Base-by-base conservation (phyloP, 2,113 vertebrate species). In the Cathartes aura region DNA sequence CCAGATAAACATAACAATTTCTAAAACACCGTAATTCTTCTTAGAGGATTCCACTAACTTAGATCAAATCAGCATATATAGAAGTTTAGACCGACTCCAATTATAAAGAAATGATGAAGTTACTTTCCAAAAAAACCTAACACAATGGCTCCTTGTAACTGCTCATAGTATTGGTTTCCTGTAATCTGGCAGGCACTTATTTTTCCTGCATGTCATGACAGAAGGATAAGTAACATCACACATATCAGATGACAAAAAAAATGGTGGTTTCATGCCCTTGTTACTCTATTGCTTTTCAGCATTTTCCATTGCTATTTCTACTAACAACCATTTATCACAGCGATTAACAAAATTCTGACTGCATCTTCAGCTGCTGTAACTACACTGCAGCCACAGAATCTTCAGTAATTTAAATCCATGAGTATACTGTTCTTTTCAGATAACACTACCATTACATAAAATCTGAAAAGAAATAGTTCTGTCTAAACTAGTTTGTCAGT, bases 261-360 rank as follows among this genome's bases (percentile, higher is more conserved):
- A 68, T 15, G 14, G 32, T 53, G 38, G 34, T 80, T 96, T 91
- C 58, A 76, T 64, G 58, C 10, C 38, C 11, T 52, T 91, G 55
- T 66, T 74, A 74, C 48, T 52, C 43, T 80, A 55, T 19, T 84
- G 42, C 50, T 52, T 90, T 93, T 85, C 74, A 62, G 70, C 64
- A 90, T 87, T 92, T 92, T 88, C 55, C 52, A 63, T 12, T 63
- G 40, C 26, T 89, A 63, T 82, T 97, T 94, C 42, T 85, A 86
- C 27, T 83, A 95, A 68, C 42, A 62, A 71, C 42, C 19, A 70
- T 62, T 88, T 93, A 87, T 27, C 48, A 70, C 34, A 92, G 42
- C 2, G 5, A 91, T 60, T 76, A 95, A 85, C 53, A 85, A 64
- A 90, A 85, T 47, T 85, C 53, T 76, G n/a, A 62, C 32, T 50